Evolutionary conservation across 2,888 invertebrate species (phyloP), one percentile per base, ranked within the genome.

Genomic region (Dryobotodes eremita): DNA sequence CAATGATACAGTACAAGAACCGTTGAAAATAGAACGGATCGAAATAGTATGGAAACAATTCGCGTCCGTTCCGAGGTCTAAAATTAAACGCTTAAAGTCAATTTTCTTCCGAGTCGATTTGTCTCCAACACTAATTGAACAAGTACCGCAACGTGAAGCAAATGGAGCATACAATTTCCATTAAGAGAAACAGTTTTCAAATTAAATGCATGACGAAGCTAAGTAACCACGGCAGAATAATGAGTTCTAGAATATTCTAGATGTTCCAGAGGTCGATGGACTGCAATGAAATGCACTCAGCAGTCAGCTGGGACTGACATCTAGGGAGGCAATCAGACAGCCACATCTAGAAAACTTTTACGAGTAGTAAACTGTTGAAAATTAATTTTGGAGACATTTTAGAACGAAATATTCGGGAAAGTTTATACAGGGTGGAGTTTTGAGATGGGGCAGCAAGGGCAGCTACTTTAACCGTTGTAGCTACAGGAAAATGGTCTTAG

Each of bases 171-270:
- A 57, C 59, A 61, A 75, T 75, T 71, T 86, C 62, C 48, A 77
- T 82, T 77, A 69, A 46, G 55, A 71, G 36, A 71, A 59, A 71
- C 69, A 57, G 85, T 75, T 83, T 80, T 75, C 61, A 75, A 85
- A 85, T 80, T 69, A 75, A 75, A 80, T 74, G 71, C 70, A 71
- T 64, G 53, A 77, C 68, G 36, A 53, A 71, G 57, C 71, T 66
- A 57, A 86, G 65, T 75, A 75, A 75, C 57, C 26, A 64, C 64
- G 50, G 31, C 59, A 70, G 31, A 78, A 78, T 77, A 80, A 81
- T 86, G 77, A 73, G 66, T 50, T 86, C 65, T 75, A 75, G 66
- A 81, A 77, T 76, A 77, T 79, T 65, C 71, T 77, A 65, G 61
- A 64, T 61, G 53, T 68, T 77, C 36, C 36, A 84, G 23, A 80